Conservation (phyloP, 1,140 invertebrate genomes). For the Mizuhopecten yessoensis region DNA sequence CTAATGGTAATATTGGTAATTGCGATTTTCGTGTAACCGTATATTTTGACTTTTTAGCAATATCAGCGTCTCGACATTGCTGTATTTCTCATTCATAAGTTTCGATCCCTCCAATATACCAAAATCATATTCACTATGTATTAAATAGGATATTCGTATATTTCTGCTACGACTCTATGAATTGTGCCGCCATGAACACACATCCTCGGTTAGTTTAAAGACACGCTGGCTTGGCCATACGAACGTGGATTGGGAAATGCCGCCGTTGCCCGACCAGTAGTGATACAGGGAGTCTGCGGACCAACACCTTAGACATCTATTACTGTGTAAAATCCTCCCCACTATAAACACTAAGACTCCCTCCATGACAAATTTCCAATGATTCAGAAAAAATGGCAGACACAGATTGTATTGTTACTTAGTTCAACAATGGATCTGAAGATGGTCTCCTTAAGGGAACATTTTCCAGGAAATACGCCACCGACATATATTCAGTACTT, state of each 20-base stretch:
- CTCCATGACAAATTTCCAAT: background rate
- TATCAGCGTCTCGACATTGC: background rate
- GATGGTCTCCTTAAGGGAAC: background rate
- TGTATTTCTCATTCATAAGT: background rate
- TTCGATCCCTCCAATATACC: background rate
- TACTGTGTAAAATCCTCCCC: background rate
- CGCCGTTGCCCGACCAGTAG: background rate
- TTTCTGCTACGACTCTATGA: background rate
- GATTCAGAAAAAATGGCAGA: slow-evolving; percentile 33
- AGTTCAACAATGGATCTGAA: background rate
- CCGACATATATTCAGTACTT: too few relatives aligned
- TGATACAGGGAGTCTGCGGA: background rate
- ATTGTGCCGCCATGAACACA: background rate
- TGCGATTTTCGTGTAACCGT: too few relatives aligned
- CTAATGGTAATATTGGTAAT: too few relatives aligned
- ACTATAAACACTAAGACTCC: background rate
- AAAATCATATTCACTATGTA: background rate
- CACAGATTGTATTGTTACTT: slow-evolving; percentile 1
- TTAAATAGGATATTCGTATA: background rate
- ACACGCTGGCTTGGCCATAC: background rate
- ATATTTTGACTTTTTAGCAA: too few relatives aligned
- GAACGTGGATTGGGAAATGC: background rate
- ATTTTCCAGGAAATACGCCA: background rate
- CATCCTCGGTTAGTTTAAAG: background rate
- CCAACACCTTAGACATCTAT: background rate